A percentile compares a stretch with the other conserved stretches of the same genome.
phyloP scores from a whole-genome alignment of 2,113 vertebrate species.

The Channa argus region DNA sequence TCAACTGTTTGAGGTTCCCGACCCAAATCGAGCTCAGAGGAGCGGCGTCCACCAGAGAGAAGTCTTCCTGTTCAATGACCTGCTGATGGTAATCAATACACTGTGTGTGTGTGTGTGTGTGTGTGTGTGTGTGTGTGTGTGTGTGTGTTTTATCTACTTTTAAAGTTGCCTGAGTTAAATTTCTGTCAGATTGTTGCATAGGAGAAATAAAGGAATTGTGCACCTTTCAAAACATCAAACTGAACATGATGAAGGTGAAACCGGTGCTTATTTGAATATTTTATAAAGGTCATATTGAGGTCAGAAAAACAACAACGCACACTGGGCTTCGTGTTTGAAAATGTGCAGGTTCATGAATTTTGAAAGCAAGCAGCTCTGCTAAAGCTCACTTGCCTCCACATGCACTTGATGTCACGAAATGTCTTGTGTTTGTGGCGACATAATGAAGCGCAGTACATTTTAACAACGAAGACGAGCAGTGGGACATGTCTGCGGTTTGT shows the following conservation, averaged over 20 bases:
- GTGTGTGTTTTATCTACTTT: not conserved
- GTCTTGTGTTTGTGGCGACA: not conserved
- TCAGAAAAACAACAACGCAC: no score
- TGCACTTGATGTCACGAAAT: not conserved
- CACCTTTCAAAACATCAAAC: no score
- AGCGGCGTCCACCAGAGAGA: conserved; percentile 94
- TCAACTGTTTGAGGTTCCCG: conserved; percentile 95
- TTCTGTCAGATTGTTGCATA: no score
- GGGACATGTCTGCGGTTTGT: not conserved
- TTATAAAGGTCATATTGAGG: no score
- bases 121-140: conserved; percentile 12
- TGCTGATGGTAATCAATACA: conserved; percentile 88
- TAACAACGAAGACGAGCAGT: not conserved
- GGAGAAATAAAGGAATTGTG: no score
- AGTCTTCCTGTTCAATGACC: conserved; percentile 98
- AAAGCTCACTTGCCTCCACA: not conserved
- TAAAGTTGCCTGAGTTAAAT: no score
- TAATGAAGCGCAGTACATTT: not conserved
- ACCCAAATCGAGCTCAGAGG: conserved; percentile 92
- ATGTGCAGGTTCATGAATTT: no score
- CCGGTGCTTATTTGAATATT: no score
- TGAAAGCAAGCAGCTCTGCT: no score
- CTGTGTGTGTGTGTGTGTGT: conserved; percentile 18
- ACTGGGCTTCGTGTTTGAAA: no score
- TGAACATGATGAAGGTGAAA: no score